Percentiles rank a stretch among this genome's conserved stretches.
Evolutionary conservation across 1,140 invertebrate species (phyloP).

Genomic region (Linepithema humile): DNA sequence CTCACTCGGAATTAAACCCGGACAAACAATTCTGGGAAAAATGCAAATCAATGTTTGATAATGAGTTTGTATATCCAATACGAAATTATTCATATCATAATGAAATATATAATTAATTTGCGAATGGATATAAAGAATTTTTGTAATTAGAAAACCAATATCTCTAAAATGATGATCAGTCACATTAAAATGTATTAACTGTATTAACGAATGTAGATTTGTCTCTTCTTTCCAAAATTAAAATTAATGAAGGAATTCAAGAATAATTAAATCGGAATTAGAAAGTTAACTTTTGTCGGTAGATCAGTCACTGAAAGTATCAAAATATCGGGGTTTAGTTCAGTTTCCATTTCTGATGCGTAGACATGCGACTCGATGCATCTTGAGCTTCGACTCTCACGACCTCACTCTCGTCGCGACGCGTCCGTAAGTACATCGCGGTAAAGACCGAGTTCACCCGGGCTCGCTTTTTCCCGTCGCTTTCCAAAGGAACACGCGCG

Average conservation of each 20-base stretch:
- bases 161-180: neutral
- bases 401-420: conserved; percentile 46
- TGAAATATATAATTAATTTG: neutral
- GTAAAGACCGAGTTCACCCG: neutral
- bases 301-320: neutral
- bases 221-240: too few relatives aligned
- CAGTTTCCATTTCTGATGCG: conserved; percentile 23
- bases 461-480: conserved; percentile 34
- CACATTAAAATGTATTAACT: neutral
- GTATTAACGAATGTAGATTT: too few relatives aligned
- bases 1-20: neutral
- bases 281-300: neutral
- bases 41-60: neutral
- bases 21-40: neutral
- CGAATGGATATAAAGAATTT: neutral
- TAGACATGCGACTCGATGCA: neutral
- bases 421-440: neutral
- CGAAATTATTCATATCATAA: neutral
- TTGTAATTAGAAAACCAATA: neutral
- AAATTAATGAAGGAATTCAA: neutral
- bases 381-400: conserved; percentile 28
- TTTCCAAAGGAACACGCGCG: conserved; percentile 21
- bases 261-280: neutral
- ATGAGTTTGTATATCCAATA: neutral
- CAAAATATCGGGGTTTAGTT: neutral